Evolutionary conservation across 2,797 vertebrate species (phyloP).

Genomic region (Notolabrus celidotus): DNA sequence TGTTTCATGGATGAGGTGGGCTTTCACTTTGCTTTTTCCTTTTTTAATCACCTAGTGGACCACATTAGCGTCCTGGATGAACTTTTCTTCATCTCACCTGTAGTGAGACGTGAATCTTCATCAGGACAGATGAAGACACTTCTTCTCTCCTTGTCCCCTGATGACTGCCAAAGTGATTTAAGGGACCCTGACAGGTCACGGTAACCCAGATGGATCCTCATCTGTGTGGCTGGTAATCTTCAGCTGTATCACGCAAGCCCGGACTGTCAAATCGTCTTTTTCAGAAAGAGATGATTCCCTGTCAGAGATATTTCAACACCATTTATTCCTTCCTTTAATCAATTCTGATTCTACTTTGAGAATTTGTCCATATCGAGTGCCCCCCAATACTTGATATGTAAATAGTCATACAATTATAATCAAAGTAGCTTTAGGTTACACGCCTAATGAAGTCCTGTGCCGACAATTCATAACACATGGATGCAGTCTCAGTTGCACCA

Average conservation of each 20-base stretch:
- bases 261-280: not conserved
- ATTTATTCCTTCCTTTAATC: too few relatives aligned
- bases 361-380: too few relatives aligned
- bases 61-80: not conserved
- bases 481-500: too few relatives aligned
- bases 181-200: slow-evolving; percentile 40
- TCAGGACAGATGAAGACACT: slow-evolving; percentile 3
- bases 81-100: not conserved
- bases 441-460: too few relatives aligned
- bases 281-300: too few relatives aligned
- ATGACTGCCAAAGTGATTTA: slow-evolving; percentile 29
- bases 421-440: too few relatives aligned
- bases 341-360: too few relatives aligned
- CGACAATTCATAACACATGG: too few relatives aligned
- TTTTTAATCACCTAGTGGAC: not conserved
- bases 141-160: slow-evolving; percentile 9
- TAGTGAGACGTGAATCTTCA: not conserved
- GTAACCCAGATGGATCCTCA: slow-evolving; percentile 23
- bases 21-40: not conserved
- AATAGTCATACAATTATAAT: too few relatives aligned
- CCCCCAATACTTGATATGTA: too few relatives aligned
- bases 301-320: not conserved
- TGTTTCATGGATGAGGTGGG: not conserved
- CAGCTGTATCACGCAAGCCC: slow-evolving; percentile 2
- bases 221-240: slow-evolving; percentile 29